phyloP scores from a whole-genome alignment of 2,888 invertebrate species.

The Caenorhabditis wallacei region DNA sequence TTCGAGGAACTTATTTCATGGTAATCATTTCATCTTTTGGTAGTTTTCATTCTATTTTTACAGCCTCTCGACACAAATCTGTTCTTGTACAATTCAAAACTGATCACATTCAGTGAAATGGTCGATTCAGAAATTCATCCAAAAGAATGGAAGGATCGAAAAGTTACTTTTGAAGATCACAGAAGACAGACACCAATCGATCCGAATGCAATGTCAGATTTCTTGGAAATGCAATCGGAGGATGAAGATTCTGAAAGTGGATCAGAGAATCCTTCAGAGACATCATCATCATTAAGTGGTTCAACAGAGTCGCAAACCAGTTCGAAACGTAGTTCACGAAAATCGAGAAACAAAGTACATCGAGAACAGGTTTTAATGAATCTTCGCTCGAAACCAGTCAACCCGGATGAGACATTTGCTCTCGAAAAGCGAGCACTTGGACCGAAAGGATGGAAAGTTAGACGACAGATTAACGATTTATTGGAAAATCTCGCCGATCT shows the following conservation, averaged over 20 bases:
- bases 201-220: background rate
- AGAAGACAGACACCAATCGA: slow-evolving; percentile 26
- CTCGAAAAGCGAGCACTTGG: slow-evolving; percentile 41
- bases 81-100: slow-evolving; percentile 34
- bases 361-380: slow-evolving; percentile 7
- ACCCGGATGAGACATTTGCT: slow-evolving; percentile 34
- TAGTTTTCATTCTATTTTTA: background rate
- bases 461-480: slow-evolving; percentile 22
- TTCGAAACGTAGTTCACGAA: slow-evolving; percentile 3
- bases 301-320: slow-evolving; percentile 19
- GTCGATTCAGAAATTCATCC: slow-evolving; percentile 42
- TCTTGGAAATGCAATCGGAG: background rate
- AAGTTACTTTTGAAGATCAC: slow-evolving; percentile 13
- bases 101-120: slow-evolving; percentile 42
- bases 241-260: slow-evolving; percentile 24
- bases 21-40: background rate
- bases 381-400: slow-evolving; percentile 30
- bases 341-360: background rate
- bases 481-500: slow-evolving; percentile 26
- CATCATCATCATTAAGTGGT: slow-evolving; percentile 20
- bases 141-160: slow-evolving; percentile 16
- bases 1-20: slow-evolving; percentile 50
- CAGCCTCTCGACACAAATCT: slow-evolving; percentile 40
- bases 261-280: slow-evolving; percentile 1
- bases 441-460: slow-evolving; percentile 12